Percentiles rank a stretch among this genome's conserved stretches.
Evolutionary conservation across 2,888 invertebrate genomes (phyloP).

Genomic region (Aromia moschata): DNA sequence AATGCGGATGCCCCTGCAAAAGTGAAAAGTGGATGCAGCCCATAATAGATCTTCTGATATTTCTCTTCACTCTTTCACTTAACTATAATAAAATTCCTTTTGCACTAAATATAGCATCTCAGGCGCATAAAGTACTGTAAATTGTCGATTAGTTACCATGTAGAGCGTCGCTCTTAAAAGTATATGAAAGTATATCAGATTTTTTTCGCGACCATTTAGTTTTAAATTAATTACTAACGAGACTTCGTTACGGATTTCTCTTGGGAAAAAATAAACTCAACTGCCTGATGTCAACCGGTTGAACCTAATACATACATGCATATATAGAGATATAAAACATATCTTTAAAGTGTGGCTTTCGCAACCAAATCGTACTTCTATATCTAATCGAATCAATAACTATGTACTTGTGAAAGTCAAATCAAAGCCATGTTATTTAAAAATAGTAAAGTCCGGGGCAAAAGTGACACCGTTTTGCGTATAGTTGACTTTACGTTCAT

Average conservation of each 20-base stretch:
- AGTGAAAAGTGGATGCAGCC: neutral
- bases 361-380: too few relatives aligned
- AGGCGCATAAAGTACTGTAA: neutral
- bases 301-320: neutral
- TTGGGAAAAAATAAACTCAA: neutral
- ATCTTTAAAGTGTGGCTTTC: too few relatives aligned
- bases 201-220: neutral
- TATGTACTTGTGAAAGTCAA: too few relatives aligned
- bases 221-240: neutral
- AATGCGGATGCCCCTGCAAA: neutral
- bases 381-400: too few relatives aligned
- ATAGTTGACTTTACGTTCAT: too few relatives aligned
- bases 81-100: neutral
- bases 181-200: slow-evolving; percentile 3
- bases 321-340: too few relatives aligned
- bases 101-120: neutral
- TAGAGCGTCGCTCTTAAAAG: neutral
- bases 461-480: too few relatives aligned
- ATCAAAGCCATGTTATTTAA: too few relatives aligned
- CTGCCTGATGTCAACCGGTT: neutral
- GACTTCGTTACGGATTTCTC: neutral
- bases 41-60: neutral
- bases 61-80: neutral
- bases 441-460: too few relatives aligned
- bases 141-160: neutral